Evolutionary conservation across 2,888 invertebrate species (phyloP), one percentile per base, ranked within the genome.

Genomic region (Thumatha senex): DNA sequence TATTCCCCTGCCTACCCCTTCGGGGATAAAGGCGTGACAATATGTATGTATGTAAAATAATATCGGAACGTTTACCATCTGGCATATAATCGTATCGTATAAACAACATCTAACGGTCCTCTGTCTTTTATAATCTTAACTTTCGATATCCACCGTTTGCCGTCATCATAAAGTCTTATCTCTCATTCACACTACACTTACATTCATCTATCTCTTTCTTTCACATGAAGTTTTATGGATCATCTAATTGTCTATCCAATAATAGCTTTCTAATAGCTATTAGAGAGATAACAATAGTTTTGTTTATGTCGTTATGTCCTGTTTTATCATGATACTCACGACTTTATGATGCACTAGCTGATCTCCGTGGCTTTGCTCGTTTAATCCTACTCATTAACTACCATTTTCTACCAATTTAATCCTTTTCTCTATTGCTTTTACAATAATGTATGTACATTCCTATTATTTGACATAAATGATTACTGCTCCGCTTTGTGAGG

Each of bases 141-240:
- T 86, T 86, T 86, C 85, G 74, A 82, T 84, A 79, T 81, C 82
- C 71, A 83, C 81, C 72, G 72, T 74, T 81, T 66, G 72, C 57
- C 58, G 46, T 66, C 47, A 41, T 63, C 42, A 34, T 24, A 24
- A 24, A 24, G 5, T 24, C 18, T 4, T 47, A 61, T 49, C 33
- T 80, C 80, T 71, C 71, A 62, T 56, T 80, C 74, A 40, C 65
- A 60, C 49, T 59, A 58, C 52, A 60, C 35, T 11, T 36, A 54
- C 35, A n/a, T n/a, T n/a, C n/a, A n/a, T 41, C 34, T 11, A 8
- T 69, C 63, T 58, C 55, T 57, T 56, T 70, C 63, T 36, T 47
- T 52, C 63, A 44, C 46, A 46, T 54, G 51, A 64, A 72, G 66
- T 72, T 71, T 68, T 61, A 70, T 71, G 62, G 57, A 58, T 56